Conservation (phyloP, 2,113 vertebrate genomes). For the Limnothrissa miodon region DNA sequence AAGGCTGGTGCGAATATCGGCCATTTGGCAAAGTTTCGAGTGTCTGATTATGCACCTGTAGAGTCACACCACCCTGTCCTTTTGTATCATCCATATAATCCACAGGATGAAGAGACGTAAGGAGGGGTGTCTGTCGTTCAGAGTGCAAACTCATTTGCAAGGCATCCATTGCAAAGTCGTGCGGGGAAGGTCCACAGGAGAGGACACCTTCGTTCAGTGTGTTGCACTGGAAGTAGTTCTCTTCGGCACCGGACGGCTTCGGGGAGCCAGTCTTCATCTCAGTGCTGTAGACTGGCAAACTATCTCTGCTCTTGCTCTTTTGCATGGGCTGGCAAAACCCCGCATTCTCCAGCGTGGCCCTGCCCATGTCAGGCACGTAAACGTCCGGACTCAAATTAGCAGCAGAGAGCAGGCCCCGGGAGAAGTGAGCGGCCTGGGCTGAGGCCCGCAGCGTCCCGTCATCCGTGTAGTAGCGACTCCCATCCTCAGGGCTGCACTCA, state of each 20-base stretch:
- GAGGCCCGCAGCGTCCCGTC: slow-evolving; percentile 88
- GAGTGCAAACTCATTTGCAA: slow-evolving; percentile 75
- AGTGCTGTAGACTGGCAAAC: slow-evolving; percentile 68
- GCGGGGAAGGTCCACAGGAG: slow-evolving; percentile 79
- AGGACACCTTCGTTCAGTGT: slow-evolving; percentile 81
- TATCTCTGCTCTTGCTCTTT: slow-evolving; percentile 83
- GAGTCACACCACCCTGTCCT: slow-evolving; percentile 57
- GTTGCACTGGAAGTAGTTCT: slow-evolving; percentile 89
- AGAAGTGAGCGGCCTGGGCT: slow-evolving; percentile 80
- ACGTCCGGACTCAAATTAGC: slow-evolving; percentile 77
- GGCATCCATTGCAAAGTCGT: slow-evolving; percentile 75
- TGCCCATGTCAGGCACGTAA: slow-evolving; percentile 79
- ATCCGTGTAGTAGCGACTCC: slow-evolving; percentile 86
- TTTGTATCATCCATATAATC: slow-evolving; percentile 84
- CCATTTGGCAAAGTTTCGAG: slow-evolving; percentile 81
- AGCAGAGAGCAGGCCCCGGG: slow-evolving; percentile 78
- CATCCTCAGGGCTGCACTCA: slow-evolving; percentile 85
- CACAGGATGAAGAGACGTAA: slow-evolving; percentile 73
- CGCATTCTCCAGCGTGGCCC: slow-evolving; percentile 70
- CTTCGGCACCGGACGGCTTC: slow-evolving; percentile 79
- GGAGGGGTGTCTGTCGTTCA: slow-evolving; percentile 78
- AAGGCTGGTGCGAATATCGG: slow-evolving; percentile 77
- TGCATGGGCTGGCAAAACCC: slow-evolving; percentile 78
- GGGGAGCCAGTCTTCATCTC: slow-evolving; percentile 80
- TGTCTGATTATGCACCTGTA: slow-evolving; percentile 64